Evolutionary conservation across 2,797 vertebrate species (phyloP), one percentile per base, ranked within the genome.

Genomic region (Gouania willdenowi): DNA sequence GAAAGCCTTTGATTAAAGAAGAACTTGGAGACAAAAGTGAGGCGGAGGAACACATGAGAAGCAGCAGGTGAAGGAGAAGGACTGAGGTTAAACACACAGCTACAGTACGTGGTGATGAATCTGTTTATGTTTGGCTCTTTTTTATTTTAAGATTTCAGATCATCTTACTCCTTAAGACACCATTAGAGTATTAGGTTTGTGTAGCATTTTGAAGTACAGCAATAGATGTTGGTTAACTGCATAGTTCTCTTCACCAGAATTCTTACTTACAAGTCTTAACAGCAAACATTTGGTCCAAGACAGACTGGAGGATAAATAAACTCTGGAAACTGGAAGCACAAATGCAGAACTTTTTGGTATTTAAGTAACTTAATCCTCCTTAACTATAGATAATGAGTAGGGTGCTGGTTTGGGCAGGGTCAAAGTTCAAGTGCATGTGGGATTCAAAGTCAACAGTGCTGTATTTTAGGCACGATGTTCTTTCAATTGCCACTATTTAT

Each of bases 401-500:
- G 52, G 26, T 8, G 26, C 38, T 49, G 50, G 59, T 62, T 56
- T 35, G 62, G 63, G 41, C 47, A 52, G 52, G 64, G 74, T 79
- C 23, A n/a, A 24, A 70, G 77, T 59, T 83, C 76, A 70, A 56
- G 57, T 63, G 58, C n/a, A 26, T 50, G 63, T 8, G 45, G 68
- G 65, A 71, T 5, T 20, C 44, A 54, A 54, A 75, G 45, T 75
- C 61, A 77, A 70, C 75, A 67, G 35, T 1, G 3, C 21, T 2
- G 48, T 37, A 55, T 76, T 79, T 77, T 56, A 34, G 39, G 48
- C 42, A 38, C n/a, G 31, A 51, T 56, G 34, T 75, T 71, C 63
- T 56, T 50, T 43, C 46, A 74, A 75, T 74, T 11, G 37, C 9
- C 1, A 26, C 72, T 78, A 71, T 81, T 79, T 80, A 64, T 79